phyloP scores from a whole-genome alignment of 1,140 invertebrate species.

The Stegodyphus dumicola region DNA sequence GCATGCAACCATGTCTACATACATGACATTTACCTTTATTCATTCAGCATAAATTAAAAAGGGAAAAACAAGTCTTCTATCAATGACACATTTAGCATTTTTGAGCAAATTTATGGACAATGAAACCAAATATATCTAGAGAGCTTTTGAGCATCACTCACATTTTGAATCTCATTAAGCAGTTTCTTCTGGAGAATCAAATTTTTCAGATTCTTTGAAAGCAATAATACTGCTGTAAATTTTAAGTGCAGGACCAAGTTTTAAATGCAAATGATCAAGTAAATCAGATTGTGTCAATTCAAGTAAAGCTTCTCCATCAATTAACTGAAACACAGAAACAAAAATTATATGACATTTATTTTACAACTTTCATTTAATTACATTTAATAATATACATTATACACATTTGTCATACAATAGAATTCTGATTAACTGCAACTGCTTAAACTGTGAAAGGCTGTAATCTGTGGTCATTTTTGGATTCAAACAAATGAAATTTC shows the following conservation, averaged over 20 bases:
- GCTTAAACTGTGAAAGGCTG: too few relatives aligned
- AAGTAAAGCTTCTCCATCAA: conserved; percentile 93
- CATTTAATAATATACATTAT: too few relatives aligned
- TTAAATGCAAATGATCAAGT: conserved; percentile 93
- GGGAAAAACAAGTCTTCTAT: not conserved
- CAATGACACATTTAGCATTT: not conserved
- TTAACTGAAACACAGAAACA: conserved; percentile 78
- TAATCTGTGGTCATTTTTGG: too few relatives aligned
- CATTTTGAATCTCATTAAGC: not conserved
- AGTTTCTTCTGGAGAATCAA: not conserved
- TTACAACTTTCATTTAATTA: too few relatives aligned
- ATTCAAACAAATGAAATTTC: too few relatives aligned
- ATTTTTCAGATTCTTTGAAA: conserved; percentile 48
- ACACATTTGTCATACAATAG: too few relatives aligned
- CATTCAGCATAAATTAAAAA: too few relatives aligned
- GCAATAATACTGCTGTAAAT: conserved; percentile 73
- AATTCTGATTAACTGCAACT: too few relatives aligned
- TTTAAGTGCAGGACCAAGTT: conserved; percentile 93
- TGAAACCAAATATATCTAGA: not conserved
- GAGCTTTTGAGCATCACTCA: not conserved
- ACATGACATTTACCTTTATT: too few relatives aligned
- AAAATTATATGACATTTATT: not conserved
- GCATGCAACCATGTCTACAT: too few relatives aligned
- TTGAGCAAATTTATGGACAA: not conserved
- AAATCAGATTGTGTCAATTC: conserved; percentile 93